phyloP scores from a whole-genome alignment of 2,888 invertebrate species.

The Melikaiella ostensackeni region DNA sequence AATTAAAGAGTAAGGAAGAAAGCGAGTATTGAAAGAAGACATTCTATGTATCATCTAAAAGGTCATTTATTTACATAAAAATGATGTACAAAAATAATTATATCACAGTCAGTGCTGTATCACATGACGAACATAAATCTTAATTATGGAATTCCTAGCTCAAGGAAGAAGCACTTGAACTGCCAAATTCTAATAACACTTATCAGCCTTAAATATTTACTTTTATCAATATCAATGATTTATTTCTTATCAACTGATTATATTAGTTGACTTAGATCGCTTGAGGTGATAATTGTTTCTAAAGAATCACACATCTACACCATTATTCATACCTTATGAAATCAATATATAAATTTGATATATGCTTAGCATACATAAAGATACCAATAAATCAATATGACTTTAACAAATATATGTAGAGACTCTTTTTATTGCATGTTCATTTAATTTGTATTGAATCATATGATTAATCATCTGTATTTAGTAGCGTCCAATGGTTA shows the following conservation, averaged over 20 bases:
- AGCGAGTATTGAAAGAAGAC: not conserved
- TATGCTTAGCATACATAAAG: not conserved
- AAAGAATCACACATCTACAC: not conserved
- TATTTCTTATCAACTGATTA: not conserved
- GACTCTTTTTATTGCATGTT: slow-evolving; percentile 11
- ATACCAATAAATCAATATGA: not conserved
- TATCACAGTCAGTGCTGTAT: not conserved
- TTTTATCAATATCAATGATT: not conserved
- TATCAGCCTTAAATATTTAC: not conserved
- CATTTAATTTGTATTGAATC: not conserved
- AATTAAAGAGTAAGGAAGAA: not conserved
- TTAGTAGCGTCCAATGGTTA: not conserved
- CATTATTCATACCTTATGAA: not conserved
- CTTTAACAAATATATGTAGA: not conserved
- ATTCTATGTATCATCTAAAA: not conserved
- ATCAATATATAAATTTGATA: not conserved
- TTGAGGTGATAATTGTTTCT: not conserved
- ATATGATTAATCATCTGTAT: not conserved
- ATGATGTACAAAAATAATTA: not conserved
- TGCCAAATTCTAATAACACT: not conserved
- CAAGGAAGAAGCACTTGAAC: not conserved
- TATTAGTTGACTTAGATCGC: not conserved
- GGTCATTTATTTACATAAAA: not conserved
- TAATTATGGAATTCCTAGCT: not conserved
- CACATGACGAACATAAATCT: not conserved